A percentile compares a stretch with the other conserved stretches of the same genome.
Conservation (phyloP, 2,113 vertebrate species). For the Gallinago jamesoni region DNA sequence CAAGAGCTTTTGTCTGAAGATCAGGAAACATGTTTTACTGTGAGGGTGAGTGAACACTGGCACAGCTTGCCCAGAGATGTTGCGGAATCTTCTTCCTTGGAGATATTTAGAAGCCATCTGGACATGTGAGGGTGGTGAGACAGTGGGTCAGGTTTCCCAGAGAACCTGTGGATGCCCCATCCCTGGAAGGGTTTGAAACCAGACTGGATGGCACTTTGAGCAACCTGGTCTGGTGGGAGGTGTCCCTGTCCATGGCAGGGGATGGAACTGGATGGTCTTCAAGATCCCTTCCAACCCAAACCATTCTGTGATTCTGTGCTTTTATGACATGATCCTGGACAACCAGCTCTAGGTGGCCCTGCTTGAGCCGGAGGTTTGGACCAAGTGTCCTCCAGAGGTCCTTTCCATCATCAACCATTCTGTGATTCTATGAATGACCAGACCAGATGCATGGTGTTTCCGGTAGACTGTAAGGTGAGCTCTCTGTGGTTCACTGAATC, state of each 20-base stretch:
- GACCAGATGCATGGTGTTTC: neutral
- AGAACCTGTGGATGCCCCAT: too few relatives aligned
- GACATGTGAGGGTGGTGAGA: neutral
- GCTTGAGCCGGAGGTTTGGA: neutral
- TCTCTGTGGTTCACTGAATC: neutral
- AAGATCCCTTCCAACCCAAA: too few relatives aligned
- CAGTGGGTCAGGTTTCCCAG: too few relatives aligned
- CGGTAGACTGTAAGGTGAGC: neutral
- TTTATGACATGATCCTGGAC: too few relatives aligned
- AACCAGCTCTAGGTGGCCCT: neutral
- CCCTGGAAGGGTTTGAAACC: too few relatives aligned
- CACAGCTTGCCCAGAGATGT: neutral
- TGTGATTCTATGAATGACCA: neutral
- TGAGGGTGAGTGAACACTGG: rapidly evolving
- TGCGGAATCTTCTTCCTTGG: neutral
- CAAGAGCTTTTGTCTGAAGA: neutral
- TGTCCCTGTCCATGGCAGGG: too few relatives aligned
- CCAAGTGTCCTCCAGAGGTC: neutral
- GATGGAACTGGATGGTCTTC: too few relatives aligned
- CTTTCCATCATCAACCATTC: neutral
- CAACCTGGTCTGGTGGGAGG: too few relatives aligned
- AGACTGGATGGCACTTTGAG: too few relatives aligned
- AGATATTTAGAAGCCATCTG: neutral
- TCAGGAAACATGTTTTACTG: neutral
- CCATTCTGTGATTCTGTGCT: too few relatives aligned